Evolutionary conservation across 2,797 vertebrate genomes (phyloP), one percentile per base, ranked within the genome.

Genomic region (Xenentodon cancila): DNA sequence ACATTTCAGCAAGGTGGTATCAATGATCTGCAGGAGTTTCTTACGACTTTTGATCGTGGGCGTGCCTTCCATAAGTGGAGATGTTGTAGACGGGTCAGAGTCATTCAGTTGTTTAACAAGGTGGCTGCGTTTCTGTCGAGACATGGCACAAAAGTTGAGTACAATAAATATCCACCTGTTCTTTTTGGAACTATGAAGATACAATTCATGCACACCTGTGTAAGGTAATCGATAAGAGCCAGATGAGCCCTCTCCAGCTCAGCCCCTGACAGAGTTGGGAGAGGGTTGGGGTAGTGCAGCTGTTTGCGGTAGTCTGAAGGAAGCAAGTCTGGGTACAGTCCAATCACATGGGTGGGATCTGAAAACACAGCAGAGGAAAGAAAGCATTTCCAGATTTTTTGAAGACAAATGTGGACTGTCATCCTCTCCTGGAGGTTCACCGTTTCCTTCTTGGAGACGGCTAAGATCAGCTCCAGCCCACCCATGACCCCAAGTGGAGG

Each of bases 261-360:
- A 4, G 95, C 95, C 52, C 94, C 96, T 0, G 97, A 97, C 27
- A 99, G 92, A 0, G 90, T 73, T 1, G 98, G 98, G 68, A 98
- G 85, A 0, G 96, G 96, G 88, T 97, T 97, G 37, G 97, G 98
- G 71, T 99, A 99, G 77, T 99, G 97, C 64, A 99, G 90, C 88
- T 99, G 98, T 68, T 97, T 98, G 78, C 97, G 96, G 88, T 98
- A 99, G 89, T 99, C 98, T 48, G 93, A 93, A 1, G 97, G 97
- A 51, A 99, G 94, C 54, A 99, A 92, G 85, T 99, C 98, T 1
- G 98, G 97, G 89, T 99, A 99, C 68, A 99, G 91, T 65, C 98
- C 98, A 66, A 99, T 99, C 79, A 99, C 98, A 20, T 99, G 98
- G 53, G 98, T 99, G 32, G 98, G 98, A 92, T 99, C 98, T 99